Conservation (phyloP, 2,797 vertebrate genomes). For the Myiotriccus ornatus region DNA sequence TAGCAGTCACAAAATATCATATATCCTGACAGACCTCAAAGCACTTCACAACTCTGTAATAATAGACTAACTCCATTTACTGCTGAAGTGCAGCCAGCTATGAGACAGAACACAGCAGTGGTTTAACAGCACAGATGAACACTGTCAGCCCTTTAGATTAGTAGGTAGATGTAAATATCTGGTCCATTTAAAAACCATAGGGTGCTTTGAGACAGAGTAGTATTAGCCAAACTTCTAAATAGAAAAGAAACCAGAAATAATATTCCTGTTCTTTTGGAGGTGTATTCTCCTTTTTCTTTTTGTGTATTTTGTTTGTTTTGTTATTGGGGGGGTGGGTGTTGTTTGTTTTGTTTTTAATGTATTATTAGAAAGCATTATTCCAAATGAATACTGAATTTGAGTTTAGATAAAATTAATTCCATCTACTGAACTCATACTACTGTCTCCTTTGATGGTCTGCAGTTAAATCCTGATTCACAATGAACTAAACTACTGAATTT, state of each 20-base stretch:
- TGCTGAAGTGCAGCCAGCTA: constrained; percentile 22
- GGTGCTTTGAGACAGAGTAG: background rate
- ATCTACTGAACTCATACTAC: background rate
- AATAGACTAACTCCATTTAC: constrained; percentile 32
- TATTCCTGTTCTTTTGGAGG: background rate
- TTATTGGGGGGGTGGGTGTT: too few relatives aligned
- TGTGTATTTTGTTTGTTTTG: background rate
- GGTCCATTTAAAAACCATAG: constrained; percentile 16
- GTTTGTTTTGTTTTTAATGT: background rate
- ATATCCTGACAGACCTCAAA: constrained; percentile 6
- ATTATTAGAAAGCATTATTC: background rate
- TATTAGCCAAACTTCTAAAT: background rate
- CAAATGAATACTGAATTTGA: background rate
- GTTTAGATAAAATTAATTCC: background rate
- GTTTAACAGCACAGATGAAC: constrained; percentile 52
- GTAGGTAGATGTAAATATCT: constrained; percentile 39
- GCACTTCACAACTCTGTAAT: constrained; percentile 11
- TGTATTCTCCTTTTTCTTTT: background rate
- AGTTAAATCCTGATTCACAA: background rate
- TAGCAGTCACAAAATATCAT: background rate
- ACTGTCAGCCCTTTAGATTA: constrained; percentile 31
- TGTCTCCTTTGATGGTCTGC: background rate
- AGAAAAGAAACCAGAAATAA: background rate
- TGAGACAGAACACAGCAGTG: constrained; percentile 35
- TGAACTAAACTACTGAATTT: background rate